Base-by-base conservation (phyloP, 2,113 vertebrate species). In the Oxyura jamaicensis region DNA sequence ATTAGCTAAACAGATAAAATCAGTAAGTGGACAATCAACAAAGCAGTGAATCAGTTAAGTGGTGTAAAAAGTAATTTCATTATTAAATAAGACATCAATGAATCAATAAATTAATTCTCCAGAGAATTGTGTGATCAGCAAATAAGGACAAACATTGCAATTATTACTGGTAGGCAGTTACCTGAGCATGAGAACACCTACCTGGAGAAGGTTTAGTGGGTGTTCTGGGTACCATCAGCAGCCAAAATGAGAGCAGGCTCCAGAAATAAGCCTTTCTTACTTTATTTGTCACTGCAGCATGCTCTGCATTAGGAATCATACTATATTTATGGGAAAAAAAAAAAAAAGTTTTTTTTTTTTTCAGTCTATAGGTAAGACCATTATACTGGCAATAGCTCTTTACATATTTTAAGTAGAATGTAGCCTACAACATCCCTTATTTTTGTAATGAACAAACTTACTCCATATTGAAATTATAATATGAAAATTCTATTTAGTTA, bases 1-100 rank as follows among this genome's bases (percentile, higher is more conserved):
- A 92, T 94, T 92, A 93, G 53, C 44, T 89, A 11, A 93, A 72
- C 62, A 92, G 96, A 96, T 88, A 48, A 93, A 91, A 94, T 96
- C 89, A 85, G 28, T 95, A 89, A 88, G 41, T 66, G 65, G 55
- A 74, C 71, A 71, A 93, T 90, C 63, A 83, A 63, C 35, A 83
- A 87, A 86, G 48, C 13, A 80, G 21, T 13, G 69, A 84, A 91
- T 82, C 41, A 82, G 21, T 86, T 88, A 91, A 95, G 44, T 33
- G 86, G 58, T 26, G 94, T 79, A 50, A 88, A 95, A 81, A 22
- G 7, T 82, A 91, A 95, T 80, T 84, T 19, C 13, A 25, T 92
- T 92, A 83, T 93, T 95, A 93, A 87, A 82, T 60, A 89, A 92
- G 28, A 75, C 53, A 88, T 60, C 56, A 86, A 86, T 84, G 35